Percentiles rank a stretch among this genome's conserved stretches.
Conservation (phyloP, 2,113 vertebrate species). For the Podarcis cretensis region DNA sequence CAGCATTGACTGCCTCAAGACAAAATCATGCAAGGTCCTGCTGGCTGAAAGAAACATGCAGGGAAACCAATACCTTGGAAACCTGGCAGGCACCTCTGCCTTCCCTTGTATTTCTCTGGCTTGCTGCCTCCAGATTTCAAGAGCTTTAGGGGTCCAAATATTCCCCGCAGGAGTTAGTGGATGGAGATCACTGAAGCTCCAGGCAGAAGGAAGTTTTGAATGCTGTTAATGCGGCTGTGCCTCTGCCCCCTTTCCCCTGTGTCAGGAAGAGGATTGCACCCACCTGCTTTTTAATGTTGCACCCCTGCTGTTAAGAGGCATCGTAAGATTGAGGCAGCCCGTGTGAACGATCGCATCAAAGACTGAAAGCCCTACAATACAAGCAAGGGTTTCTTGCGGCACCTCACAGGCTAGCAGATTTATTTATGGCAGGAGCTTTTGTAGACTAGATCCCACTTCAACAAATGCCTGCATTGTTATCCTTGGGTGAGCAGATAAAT, state of each 20-base stretch:
- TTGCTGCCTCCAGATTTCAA: slow-evolving; percentile 38
- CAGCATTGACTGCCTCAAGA: slow-evolving; percentile 67
- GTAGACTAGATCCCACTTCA: accelerated
- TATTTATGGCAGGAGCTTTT: background rate
- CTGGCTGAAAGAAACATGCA: slow-evolving; percentile 18
- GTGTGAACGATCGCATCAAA: background rate
- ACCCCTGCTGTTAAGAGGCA: background rate
- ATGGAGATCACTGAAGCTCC: background rate
- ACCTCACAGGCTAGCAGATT: slow-evolving; percentile 47
- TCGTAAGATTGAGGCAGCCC: background rate
- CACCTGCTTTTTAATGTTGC: background rate
- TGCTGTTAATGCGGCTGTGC: background rate
- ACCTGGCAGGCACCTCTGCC: slow-evolving; percentile 39
- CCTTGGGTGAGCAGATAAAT: background rate
- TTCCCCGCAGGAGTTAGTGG: slow-evolving; percentile 53
- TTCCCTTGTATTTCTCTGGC: slow-evolving; percentile 49
- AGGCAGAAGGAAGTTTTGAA: background rate
- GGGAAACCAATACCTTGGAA: slow-evolving; percentile 48
- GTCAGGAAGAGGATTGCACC: background rate
- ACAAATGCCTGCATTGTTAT: background rate
- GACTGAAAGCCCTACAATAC: background rate
- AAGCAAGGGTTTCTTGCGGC: background rate
- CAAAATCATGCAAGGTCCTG: slow-evolving; percentile 56
- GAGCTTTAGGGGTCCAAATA: slow-evolving; percentile 28
- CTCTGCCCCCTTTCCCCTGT: background rate